These are phyloP conservation scores for Myotis lucifugus DNA, from an alignment of 2,113 vertebrate genomes.

Conservation along the genomic window DNA sequence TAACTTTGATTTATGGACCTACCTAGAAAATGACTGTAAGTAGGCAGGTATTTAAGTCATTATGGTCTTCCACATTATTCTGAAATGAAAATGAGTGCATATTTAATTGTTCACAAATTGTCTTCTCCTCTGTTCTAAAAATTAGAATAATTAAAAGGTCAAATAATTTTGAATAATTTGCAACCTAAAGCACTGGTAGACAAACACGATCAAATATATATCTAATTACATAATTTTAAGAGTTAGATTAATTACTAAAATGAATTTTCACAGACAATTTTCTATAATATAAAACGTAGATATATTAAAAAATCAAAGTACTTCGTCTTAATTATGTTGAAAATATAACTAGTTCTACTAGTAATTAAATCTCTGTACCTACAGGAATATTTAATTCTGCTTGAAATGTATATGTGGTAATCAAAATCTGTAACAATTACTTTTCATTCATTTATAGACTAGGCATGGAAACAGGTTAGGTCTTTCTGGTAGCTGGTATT, in stretches of 20 bases:
- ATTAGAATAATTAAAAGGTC: background rate
- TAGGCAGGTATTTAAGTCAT: slow-evolving; percentile 62
- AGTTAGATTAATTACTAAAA: slow-evolving; percentile 33
- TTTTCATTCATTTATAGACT: background rate
- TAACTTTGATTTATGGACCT: slow-evolving; percentile 78
- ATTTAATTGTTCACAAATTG: slow-evolving; percentile 38
- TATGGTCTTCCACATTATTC: background rate
- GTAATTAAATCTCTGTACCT: background rate
- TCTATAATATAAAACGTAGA: background rate
- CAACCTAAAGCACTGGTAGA: background rate
- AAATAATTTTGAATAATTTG: slow-evolving; percentile 25
- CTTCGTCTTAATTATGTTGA: background rate
- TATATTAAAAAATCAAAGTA: background rate
- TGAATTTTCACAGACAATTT: background rate
- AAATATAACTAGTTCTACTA: background rate
- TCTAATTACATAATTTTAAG: background rate
- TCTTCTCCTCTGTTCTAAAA: background rate
- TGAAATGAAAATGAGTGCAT: slow-evolving; percentile 7
- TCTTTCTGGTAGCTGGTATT: background rate
- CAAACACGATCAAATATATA: slow-evolving; percentile 26
- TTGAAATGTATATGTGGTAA: background rate
- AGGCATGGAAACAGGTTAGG: background rate
- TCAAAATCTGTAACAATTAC: background rate
- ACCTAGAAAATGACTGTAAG: slow-evolving; percentile 59
- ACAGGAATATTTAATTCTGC: background rate